These are phyloP conservation scores for Opisthocomus hoazin DNA, from an alignment of 2,113 vertebrate genomes.

Conservation along the genomic window DNA sequence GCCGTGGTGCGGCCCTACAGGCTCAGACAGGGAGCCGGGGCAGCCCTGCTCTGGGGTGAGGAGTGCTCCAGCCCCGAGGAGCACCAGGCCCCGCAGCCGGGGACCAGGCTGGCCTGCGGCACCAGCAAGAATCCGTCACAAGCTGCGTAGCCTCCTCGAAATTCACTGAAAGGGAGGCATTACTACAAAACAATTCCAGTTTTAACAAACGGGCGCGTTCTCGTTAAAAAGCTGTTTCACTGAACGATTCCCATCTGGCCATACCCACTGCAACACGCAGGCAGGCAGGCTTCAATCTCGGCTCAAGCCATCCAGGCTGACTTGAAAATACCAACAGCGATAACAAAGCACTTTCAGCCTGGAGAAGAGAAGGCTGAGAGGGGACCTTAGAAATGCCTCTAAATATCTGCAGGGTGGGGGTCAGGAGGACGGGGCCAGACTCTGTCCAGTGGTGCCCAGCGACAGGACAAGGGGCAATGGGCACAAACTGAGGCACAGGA, in stretches of 20 bases:
- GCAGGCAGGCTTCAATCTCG: neutral
- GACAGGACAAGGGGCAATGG: too few species aligned
- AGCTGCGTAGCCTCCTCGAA: neutral
- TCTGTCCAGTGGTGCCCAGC: too few species aligned
- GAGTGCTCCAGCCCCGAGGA: neutral
- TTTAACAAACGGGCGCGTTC: neutral
- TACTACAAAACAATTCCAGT: neutral
- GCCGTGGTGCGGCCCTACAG: fast-evolving
- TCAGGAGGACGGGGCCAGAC: too few species aligned
- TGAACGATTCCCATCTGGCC: neutral
- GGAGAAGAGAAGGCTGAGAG: too few species aligned
- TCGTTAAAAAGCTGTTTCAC: neutral
- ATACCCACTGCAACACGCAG: neutral
- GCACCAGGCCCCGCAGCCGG: neutral
- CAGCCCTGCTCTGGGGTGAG: neutral
- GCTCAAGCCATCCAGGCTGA: neutral
- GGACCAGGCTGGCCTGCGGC: neutral
- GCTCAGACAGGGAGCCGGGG: too few species aligned
- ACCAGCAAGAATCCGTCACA: neutral
- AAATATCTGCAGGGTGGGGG: too few species aligned
- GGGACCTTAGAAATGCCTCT: too few species aligned
- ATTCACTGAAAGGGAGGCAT: neutral
- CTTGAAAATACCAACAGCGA: neutral
- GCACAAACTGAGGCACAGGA: too few species aligned
- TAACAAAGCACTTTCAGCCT: neutral